These are phyloP conservation scores for Hoplodrina blanda DNA, from an alignment of 2,888 invertebrate species.

Conservation along the genomic window DNA sequence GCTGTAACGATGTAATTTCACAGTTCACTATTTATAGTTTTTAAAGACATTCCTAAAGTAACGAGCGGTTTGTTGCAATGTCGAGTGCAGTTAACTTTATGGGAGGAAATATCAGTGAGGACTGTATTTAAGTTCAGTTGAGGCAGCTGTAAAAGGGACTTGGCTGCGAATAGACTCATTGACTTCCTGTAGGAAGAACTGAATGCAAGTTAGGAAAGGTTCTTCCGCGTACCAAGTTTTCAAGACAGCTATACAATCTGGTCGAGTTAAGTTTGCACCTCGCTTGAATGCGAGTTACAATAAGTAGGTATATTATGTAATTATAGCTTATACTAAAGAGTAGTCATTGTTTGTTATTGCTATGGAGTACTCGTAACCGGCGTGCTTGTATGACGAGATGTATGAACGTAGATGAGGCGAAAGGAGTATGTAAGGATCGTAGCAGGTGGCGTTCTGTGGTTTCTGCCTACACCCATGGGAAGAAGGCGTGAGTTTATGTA, in stretches of 20 bases:
- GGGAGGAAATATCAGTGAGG: slow-evolving; percentile 31
- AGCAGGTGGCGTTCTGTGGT: no score
- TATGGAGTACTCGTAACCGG: no score
- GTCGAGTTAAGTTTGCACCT: no score
- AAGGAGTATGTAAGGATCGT: no score
- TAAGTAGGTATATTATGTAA: no score
- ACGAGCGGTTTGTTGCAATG: slow-evolving; percentile 34
- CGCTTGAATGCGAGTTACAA: no score
- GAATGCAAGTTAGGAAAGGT: background rate
- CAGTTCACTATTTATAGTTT: slow-evolving; percentile 45
- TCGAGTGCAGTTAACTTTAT: slow-evolving; percentile 28
- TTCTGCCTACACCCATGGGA: no score
- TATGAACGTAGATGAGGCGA: no score
- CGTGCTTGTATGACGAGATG: no score
- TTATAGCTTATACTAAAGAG: no score
- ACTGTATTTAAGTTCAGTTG: slow-evolving; percentile 27
- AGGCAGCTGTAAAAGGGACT: slow-evolving; percentile 1
- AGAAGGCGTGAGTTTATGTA: no score
- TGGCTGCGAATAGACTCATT: slow-evolving; percentile 19
- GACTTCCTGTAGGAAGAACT: slow-evolving; percentile 9
- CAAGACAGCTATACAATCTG: background rate
- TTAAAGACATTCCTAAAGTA: slow-evolving; percentile 37
- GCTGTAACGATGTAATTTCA: slow-evolving; percentile 7
- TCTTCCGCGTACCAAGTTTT: background rate
- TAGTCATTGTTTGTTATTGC: no score